phyloP scores from a whole-genome alignment of 2,888 invertebrate genomes.

The Agonopterix alstromeriana region DNA sequence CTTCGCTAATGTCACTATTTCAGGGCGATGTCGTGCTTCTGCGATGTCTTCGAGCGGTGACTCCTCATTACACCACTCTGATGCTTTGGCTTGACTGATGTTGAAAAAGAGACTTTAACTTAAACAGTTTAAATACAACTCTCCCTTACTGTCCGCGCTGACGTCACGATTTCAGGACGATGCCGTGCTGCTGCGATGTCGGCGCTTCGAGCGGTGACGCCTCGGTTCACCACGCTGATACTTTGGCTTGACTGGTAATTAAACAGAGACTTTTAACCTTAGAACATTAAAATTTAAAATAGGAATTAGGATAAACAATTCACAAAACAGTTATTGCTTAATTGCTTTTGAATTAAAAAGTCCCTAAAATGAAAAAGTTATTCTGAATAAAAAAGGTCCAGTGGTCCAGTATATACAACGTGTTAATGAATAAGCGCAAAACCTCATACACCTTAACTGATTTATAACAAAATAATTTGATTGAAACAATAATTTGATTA shows the following conservation, averaged over 20 bases:
- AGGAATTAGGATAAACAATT: too few relatives aligned
- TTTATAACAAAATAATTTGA: too few relatives aligned
- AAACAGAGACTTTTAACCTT: constrained; percentile 8
- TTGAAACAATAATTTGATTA: too few relatives aligned
- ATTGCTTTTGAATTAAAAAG: too few relatives aligned
- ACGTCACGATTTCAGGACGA: constrained; percentile 87
- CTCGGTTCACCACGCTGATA: constrained; percentile 80
- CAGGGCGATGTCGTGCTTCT: constrained; percentile 82
- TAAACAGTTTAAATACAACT: constrained; percentile 84
- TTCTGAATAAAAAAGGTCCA: too few relatives aligned
- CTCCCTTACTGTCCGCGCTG: constrained; percentile 88
- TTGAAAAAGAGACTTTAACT: constrained; percentile 12
- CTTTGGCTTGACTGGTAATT: constrained; percentile 82
- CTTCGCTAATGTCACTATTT: constrained; percentile 87
- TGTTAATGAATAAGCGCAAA: too few relatives aligned
- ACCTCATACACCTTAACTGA: too few relatives aligned
- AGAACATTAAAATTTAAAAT: too few relatives aligned
- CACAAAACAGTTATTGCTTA: too few relatives aligned
- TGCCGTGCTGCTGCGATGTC: constrained; percentile 79
- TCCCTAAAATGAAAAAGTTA: too few relatives aligned
- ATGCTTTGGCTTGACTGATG: constrained; percentile 85
- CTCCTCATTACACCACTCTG: constrained; percentile 80
- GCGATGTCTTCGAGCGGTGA: constrained; percentile 77
- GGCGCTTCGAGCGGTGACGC: constrained; percentile 73
- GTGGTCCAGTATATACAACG: too few relatives aligned